These are phyloP conservation scores for Lumbricus terrestris DNA, from an alignment of 2,888 invertebrate genomes.

Conservation along the genomic window DNA sequence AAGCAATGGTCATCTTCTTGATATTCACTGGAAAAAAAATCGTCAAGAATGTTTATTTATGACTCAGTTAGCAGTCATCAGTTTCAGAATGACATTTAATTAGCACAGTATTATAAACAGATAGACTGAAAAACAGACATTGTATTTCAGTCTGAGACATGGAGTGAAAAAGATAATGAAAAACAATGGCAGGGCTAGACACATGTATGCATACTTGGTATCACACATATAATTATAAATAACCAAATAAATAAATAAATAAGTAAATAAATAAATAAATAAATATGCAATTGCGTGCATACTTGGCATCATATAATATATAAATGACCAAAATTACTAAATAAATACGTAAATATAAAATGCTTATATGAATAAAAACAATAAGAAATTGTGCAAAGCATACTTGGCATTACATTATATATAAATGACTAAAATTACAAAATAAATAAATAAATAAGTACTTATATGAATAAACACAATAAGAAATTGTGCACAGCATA, in stretches of 20 bases:
- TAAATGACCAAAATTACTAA: too few relatives aligned
- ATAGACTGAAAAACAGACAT: too few relatives aligned
- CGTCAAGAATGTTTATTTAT: not conserved
- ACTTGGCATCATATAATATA: too few relatives aligned
- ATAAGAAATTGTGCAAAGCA: not conserved
- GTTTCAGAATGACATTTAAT: not conserved
- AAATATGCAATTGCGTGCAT: too few relatives aligned
- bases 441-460: not conserved
- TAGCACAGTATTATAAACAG: not conserved
- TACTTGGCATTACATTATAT: not conserved
- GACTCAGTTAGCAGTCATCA: not conserved
- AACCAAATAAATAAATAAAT: too few relatives aligned
- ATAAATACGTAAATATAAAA: too few relatives aligned
- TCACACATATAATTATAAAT: too few relatives aligned
- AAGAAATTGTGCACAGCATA: not conserved
- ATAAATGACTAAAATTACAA: not conserved
- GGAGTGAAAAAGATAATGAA: not conserved
- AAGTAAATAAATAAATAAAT: too few relatives aligned
- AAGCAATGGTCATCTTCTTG: slow-evolving; percentile 18
- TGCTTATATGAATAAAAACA: not conserved
- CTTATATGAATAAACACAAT: not conserved
- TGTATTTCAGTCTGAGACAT: too few relatives aligned
- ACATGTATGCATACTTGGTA: too few relatives aligned
- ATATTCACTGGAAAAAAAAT: not conserved
- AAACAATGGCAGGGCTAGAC: not conserved